phyloP scores from a whole-genome alignment of 2,113 vertebrate genomes.

The Psettodes erumei region DNA sequence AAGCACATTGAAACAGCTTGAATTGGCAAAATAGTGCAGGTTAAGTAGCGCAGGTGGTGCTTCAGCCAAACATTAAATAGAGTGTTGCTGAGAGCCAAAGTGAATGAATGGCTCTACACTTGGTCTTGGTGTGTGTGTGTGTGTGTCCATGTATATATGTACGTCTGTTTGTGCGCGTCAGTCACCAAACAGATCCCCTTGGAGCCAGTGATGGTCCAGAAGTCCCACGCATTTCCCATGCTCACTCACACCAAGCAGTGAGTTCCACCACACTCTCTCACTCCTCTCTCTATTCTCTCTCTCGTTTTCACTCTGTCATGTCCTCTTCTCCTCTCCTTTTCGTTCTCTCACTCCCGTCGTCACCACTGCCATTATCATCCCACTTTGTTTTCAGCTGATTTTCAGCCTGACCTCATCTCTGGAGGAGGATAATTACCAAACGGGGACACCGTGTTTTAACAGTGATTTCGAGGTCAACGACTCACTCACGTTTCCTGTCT shows the following conservation, averaged over 20 bases:
- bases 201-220: constrained; percentile 71
- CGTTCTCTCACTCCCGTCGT: constrained; percentile 52
- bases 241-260: constrained; percentile 81
- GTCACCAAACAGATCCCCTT: constrained; percentile 65
- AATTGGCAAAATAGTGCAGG: not conserved
- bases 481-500: constrained; percentile 68
- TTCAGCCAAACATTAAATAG: constrained; percentile 3
- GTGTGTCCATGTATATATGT: constrained; percentile 20
- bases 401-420: constrained; percentile 77
- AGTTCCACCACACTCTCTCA: constrained; percentile 71
- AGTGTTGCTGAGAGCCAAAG: not conserved
- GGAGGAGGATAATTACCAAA: constrained; percentile 79
- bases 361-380: constrained; percentile 66
- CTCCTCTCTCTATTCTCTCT: constrained; percentile 41
- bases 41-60: not conserved
- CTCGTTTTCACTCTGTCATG: constrained; percentile 60
- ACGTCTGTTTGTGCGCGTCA: constrained; percentile 37
- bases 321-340: constrained; percentile 67
- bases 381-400: constrained; percentile 77
- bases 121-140: constrained; percentile 21
- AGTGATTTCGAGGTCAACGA: constrained; percentile 67
- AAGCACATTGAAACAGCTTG: not conserved
- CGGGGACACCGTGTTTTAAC: constrained; percentile 77
- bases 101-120: constrained; percentile 6
- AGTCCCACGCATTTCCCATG: constrained; percentile 85